phyloP scores from a whole-genome alignment of 2,888 invertebrate species.

The Catonia carolina region DNA sequence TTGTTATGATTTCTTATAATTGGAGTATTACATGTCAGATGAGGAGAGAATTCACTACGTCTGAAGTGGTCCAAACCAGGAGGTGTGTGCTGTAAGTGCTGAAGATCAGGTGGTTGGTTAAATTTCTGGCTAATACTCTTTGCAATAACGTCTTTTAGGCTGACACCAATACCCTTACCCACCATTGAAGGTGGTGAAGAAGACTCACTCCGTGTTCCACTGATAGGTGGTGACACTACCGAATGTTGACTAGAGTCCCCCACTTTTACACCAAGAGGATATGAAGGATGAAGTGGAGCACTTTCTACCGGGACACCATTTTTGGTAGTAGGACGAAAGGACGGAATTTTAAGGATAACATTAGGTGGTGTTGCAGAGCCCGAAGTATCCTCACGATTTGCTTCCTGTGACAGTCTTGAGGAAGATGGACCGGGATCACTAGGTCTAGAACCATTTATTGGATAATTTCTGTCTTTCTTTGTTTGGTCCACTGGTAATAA shows the following conservation, averaged over 20 bases:
- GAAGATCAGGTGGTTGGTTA: conserved; percentile 36
- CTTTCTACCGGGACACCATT: conserved; percentile 36
- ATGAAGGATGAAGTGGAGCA: conserved; percentile 36
- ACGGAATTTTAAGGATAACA: conserved; percentile 88
- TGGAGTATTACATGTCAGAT: conserved; percentile 13
- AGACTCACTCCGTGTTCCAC: conserved; percentile 29
- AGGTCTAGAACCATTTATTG: conserved; percentile 27
- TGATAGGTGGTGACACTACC: conserved; percentile 23
- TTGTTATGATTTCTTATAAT: conserved; percentile 35
- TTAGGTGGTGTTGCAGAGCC: conserved; percentile 40
- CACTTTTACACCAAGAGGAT: conserved; percentile 28
- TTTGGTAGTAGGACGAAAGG: conserved; percentile 61
- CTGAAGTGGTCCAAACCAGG: conserved; percentile 28
- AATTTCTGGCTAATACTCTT: conserved; percentile 78
- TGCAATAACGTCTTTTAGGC: conserved; percentile 81
- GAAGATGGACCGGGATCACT: conserved; percentile 40
- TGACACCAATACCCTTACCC: conserved; percentile 53
- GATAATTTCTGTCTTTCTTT: conserved; percentile 35
- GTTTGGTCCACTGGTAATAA: conserved; percentile 39
- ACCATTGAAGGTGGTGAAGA: conserved; percentile 39
- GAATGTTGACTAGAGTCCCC: conserved; percentile 32
- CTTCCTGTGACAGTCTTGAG: conserved; percentile 31
- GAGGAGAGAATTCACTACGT: conserved; percentile 26
- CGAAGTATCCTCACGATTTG: conserved; percentile 30
- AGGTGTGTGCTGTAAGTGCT: conserved; percentile 33